Evolutionary conservation across 2,888 invertebrate species (phyloP), one percentile per base, ranked within the genome.

Genomic region (Rhaphigaster nebulosa): DNA sequence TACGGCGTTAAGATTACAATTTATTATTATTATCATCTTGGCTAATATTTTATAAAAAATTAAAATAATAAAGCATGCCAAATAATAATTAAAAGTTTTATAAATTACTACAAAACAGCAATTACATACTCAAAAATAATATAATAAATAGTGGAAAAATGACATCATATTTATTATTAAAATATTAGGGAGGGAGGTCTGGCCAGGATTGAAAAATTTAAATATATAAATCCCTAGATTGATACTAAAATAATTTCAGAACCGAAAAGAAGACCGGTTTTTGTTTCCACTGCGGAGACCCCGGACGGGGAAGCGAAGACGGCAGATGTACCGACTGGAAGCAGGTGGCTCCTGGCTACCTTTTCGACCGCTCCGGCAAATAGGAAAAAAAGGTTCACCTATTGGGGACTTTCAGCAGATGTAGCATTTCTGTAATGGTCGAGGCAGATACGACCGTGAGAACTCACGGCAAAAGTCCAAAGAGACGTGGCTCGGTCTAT

Each of bases 321-420:
- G 87, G 54, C 52, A 52, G 52, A 87, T 52, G 54, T 87, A 52
- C 20, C 18, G 20, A 88, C 1, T 38, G 20, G 65, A 41, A n/a
- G 54, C 41, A 88, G 54, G 60, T 52, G 65, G 52, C 18, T n/a
- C 26, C 15, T 15, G 65, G 65, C 65, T 60, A 54, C 60, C 88
- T 60, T 34, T 65, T 41, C 65, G 56, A 65, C n/a, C 56, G 60
- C 29, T 65, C 15, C 1, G 34, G 60, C n/a, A 88, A 88, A 70
- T 65, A 65, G 65, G 65, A 89, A 89, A 76, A 76, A 50, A 50
- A 76, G 65, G 76, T 89, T 65, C 76, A 89, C 89, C 89, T 89
- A 65, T 89, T 76, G 89, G 76, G 38, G 76, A 89, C 89, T 76
- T 60, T 70, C 89, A 76, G 89, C 89, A 89, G 89, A 89, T 89